Conservation (phyloP, 2,888 invertebrate species). For the Pheosia tremula region DNA sequence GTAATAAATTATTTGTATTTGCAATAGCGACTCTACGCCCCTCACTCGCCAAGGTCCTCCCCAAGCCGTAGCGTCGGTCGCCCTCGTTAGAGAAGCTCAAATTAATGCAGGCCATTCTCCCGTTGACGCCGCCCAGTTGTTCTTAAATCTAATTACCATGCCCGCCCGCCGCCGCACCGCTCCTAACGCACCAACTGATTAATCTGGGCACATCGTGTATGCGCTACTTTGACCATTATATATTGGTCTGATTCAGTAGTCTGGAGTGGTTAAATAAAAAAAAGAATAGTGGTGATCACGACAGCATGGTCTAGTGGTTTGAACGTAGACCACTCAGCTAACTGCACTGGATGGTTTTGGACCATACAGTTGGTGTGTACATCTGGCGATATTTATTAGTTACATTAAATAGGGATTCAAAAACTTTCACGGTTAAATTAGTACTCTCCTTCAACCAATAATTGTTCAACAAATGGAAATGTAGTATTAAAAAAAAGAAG, state of each 20-base stretch:
- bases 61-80: slow-evolving; percentile 71
- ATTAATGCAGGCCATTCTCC: slow-evolving; percentile 83
- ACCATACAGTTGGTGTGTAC: too few relatives aligned
- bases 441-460: too few relatives aligned
- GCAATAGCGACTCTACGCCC: slow-evolving; percentile 45
- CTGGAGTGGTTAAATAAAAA: not conserved
- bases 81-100: slow-evolving; percentile 83
- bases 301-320: too few relatives aligned
- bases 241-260: not conserved
- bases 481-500: too few relatives aligned
- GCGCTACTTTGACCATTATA: not conserved
- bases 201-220: slow-evolving; percentile 30
- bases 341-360: too few relatives aligned
- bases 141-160: slow-evolving; percentile 84
- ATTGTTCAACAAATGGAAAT: too few relatives aligned
- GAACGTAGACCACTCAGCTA: too few relatives aligned
- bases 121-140: slow-evolving; percentile 82
- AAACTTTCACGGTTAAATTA: too few relatives aligned
- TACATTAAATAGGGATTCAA: too few relatives aligned
- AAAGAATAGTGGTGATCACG: not conserved
- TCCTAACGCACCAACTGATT: slow-evolving; percentile 55
- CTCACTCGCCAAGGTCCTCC: slow-evolving; percentile 59
- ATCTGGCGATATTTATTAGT: too few relatives aligned
- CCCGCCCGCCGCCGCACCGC: slow-evolving; percentile 52
- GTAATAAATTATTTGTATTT: not conserved